phyloP scores from a whole-genome alignment of 2,888 invertebrate species.

The Drosophila sordidapex region DNA sequence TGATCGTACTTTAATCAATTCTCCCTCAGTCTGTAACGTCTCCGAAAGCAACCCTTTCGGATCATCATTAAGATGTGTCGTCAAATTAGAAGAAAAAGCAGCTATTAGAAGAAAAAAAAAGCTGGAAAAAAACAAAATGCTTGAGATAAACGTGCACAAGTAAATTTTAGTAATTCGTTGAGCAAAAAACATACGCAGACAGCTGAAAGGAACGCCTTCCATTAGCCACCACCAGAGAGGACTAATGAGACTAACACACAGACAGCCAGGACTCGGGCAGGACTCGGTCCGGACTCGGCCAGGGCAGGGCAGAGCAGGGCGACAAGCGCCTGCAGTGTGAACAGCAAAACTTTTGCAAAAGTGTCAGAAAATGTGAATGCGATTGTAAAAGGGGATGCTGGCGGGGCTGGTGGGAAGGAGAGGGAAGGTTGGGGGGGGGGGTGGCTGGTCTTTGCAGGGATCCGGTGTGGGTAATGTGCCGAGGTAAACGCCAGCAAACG shows the following conservation, averaged over 20 bases:
- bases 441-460: constrained; percentile 1
- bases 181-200: constrained; percentile 62
- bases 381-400: constrained; percentile 52
- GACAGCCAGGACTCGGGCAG: constrained; percentile 12
- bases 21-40: not conserved
- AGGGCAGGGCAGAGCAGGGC: constrained; percentile 13
- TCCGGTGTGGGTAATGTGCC: constrained; percentile 72
- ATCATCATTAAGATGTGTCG: constrained; percentile 34
- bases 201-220: constrained; percentile 63
- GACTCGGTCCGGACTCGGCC: constrained; percentile 1
- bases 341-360: constrained; percentile 78
- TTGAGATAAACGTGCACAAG: constrained; percentile 54
- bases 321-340: constrained; percentile 79
- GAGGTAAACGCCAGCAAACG: constrained; percentile 74
- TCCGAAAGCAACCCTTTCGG: not conserved
- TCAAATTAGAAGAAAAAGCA: constrained; percentile 5
- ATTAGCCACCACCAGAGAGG: constrained; percentile 67
- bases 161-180: constrained; percentile 56
- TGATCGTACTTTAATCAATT: not conserved
- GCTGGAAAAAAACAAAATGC: constrained; percentile 11
- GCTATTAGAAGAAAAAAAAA: not conserved
- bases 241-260: constrained; percentile 73
- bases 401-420: not conserved
- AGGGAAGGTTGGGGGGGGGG: not conserved
- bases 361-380: constrained; percentile 82